Conservation (phyloP, 1,140 invertebrate genomes). For the Thaumatotibia leucotreta region DNA sequence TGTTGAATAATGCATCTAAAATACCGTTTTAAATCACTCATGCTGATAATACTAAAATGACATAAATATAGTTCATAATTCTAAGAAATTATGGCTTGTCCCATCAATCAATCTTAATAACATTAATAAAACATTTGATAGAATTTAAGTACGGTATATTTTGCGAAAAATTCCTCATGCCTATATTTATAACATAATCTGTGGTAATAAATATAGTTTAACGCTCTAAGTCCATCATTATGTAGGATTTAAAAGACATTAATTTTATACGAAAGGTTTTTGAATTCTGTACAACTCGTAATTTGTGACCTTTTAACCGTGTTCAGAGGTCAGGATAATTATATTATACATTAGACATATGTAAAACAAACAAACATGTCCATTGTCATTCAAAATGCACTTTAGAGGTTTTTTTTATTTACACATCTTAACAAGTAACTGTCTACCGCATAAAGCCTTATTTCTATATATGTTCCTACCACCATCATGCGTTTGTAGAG, state of each 20-base stretch:
- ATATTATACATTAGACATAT: too few species aligned
- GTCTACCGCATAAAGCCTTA: too few species aligned
- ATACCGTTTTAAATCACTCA: background rate
- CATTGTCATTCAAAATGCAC: too few species aligned
- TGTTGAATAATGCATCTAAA: background rate
- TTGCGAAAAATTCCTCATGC: background rate
- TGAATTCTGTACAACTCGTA: background rate
- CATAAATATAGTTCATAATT: background rate
- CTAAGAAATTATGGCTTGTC: background rate
- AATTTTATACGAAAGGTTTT: background rate
- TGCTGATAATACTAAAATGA: background rate
- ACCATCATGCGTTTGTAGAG: too few species aligned
- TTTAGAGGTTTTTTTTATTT: too few species aligned
- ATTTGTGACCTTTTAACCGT: background rate
- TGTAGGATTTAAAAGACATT: conserved; percentile 4
- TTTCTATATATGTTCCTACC: too few species aligned
- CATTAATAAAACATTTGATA: conserved; percentile 3
- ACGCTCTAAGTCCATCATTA: background rate
- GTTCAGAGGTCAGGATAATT: background rate
- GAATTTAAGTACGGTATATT: background rate
- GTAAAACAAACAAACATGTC: too few species aligned
- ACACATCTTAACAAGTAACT: too few species aligned
- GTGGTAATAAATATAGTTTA: background rate
- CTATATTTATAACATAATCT: conserved; percentile 1
- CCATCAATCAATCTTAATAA: conserved; percentile 3